Base-by-base conservation (phyloP, 1,140 invertebrate genomes). In the Bombus haemorrhoidalis region DNA sequence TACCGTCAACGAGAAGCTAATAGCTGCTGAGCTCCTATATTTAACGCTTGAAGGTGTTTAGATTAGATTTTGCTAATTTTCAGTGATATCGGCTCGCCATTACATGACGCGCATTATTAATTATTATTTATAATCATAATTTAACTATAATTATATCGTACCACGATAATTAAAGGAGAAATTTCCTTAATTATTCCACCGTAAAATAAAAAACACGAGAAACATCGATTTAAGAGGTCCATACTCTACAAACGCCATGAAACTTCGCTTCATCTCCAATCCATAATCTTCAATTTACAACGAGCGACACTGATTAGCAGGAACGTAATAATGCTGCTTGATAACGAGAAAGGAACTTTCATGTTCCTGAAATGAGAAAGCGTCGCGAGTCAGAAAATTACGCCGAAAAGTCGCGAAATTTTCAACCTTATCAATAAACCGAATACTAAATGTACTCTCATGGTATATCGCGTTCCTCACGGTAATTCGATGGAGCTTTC, bases 1-100 rank as follows among this genome's bases (percentile, higher is more conserved):
- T 66, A 69, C n/a, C 32, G 6, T n/a, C 71, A 43, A 86, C 57
- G 47, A n/a, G 66, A 74, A 28, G 8, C 25, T 18, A 53, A 83
- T 83, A 83, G 34, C 43, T n/a, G 22, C 12, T 37, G 32, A 34
- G 32, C 8, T 28, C 28, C 37, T 47, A 37, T 37, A n/a, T 76
- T 53, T 76, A 5, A 57, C 32, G 18, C 18, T 75, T 6, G 73
- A 34, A 10, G 22, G n/a, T 13, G 43, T 76, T 76, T 8, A 34
- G 22, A 47, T 74, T 74, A 43, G n/a, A 28, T 76, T 75, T 39
- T 25, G 32, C 5, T 76, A 13, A 74, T 53, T 53, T 53, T 53
- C 47, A 53, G 47, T 53, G 47, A 53, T 53, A 53, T 53, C 47
- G 18, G 47, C 1, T 53, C 47, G 18, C 47, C 47, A 10, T 22